A percentile compares a stretch with the other conserved stretches of the same genome.
Conservation (phyloP, 2,888 invertebrate genomes). For the Pristionchus exspectatus region DNA sequence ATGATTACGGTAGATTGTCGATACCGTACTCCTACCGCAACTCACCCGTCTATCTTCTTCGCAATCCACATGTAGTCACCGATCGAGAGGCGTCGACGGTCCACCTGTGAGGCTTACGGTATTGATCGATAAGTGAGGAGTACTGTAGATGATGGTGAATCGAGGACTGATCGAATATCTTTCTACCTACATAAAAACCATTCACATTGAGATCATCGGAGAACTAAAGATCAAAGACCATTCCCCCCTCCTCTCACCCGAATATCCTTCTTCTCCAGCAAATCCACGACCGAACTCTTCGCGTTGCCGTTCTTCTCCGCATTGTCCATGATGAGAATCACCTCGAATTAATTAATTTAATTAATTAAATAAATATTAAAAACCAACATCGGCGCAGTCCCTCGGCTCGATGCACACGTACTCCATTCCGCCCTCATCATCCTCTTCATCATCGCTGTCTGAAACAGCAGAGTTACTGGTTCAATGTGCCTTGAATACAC, state of each 20-base stretch:
- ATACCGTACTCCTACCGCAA: no score
- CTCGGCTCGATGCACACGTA: conserved; percentile 47
- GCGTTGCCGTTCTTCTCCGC: conserved; percentile 69
- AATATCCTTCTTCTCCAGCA: conserved; percentile 60
- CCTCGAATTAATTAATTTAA: conserved; percentile 57
- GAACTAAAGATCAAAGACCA: background rate
- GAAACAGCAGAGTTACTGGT: background rate
- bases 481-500: background rate
- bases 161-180: background rate
- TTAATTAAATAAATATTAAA: background rate
- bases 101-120: conserved; percentile 57
- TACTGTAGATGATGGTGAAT: background rate
- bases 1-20: no score
- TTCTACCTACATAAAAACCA: no score
- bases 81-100: conserved; percentile 73
- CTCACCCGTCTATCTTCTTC: conserved; percentile 64
- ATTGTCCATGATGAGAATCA: conserved; percentile 72
- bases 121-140: background rate
- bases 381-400: conserved; percentile 12
- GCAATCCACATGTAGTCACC: conserved; percentile 77
- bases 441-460: background rate
- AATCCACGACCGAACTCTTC: conserved; percentile 61
- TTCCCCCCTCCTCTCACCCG: conserved; percentile 47
- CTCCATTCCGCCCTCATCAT: background rate
- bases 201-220: no score